Base-by-base conservation (phyloP, 2,888 invertebrate genomes). In the Cataglyphis livida region DNA sequence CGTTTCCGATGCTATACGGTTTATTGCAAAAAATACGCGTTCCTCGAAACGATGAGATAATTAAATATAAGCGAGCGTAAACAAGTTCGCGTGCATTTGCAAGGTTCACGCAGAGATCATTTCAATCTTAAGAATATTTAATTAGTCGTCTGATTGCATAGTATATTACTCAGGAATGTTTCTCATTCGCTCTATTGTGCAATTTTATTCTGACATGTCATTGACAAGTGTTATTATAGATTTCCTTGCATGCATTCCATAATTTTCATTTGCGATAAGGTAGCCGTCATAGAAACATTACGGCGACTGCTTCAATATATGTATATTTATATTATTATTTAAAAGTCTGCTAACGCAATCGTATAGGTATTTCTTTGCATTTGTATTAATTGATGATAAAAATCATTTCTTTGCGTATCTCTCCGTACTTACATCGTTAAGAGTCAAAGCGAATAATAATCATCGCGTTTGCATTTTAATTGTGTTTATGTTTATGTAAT, bases 21-120 rank as follows among this genome's bases (percentile, higher is more conserved):
- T 81, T 12, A 18, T 62, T 15, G 21, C 21, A 54, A 79, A 68
- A 66, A 57, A 64, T 41, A 62, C 59, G 59, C 78, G 76, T 76
- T 64, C 35, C 71, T 54, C 28, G 41, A 82, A 82, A 74, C 61
- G 71, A 65, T 57, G 2, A 64, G 79, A 54, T 71, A 79, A 84
- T 41, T 78, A 82, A 51, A 83, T 79, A 32, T 84, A 85, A 84
- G 70, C 71, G 57, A 88, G 61, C 88, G 85, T 86, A 88, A 88
- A 88, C 89, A 88, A 82, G 73, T 84, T 88, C 71, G 88, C 88
- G 88, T 88, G 88, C 44, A 51, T 62, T 32, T 66, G 75, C 25
- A 83, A 78, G 32, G 66, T 76, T 81, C 85, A 71, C 81, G 65
- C 59, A 65, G 82, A 61, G 81, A 88, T 84, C 83, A 81, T n/a